A percentile compares a stretch with the other conserved stretches of the same genome.
These are phyloP conservation scores for Probaryconus sp. DNA, from an alignment of 1,140 invertebrate genomes.

Conservation along the genomic window DNA sequence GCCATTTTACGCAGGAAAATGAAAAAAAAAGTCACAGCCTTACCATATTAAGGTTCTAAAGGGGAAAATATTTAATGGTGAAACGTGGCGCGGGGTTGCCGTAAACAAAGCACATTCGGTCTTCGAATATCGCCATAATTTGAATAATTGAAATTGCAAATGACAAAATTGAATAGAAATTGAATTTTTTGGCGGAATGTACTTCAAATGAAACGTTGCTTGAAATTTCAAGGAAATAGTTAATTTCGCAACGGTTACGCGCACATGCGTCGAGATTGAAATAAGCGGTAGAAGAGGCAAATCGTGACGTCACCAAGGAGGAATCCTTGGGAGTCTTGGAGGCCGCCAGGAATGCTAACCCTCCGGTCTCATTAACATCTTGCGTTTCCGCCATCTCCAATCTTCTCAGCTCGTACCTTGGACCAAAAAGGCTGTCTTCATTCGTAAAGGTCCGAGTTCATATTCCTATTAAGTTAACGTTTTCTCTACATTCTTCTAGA, in stretches of 20 bases:
- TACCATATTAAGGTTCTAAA: not conserved
- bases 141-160: conserved; percentile 26
- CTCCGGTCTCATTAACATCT: conserved; percentile 79
- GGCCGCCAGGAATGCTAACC: conserved; percentile 77
- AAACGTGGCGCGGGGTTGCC: not conserved
- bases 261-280: conserved; percentile 69
- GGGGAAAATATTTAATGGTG: not conserved
- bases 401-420: conserved; percentile 62
- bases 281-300: conserved; percentile 66
- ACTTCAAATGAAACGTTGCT: conserved; percentile 34
- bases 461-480: conserved; percentile 58
- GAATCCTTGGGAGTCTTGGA: conserved; percentile 78
- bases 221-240: conserved; percentile 51
- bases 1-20: conserved; percentile 57
- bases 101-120: conserved; percentile 3
- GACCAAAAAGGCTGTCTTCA: conserved; percentile 71
- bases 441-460: conserved; percentile 60
- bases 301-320: conserved; percentile 74
- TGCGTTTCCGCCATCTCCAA: conserved; percentile 72
- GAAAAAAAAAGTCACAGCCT: conserved; percentile 27
- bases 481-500: conserved; percentile 26
- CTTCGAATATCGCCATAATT: not conserved
- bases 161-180: conserved; percentile 38
- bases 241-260: conserved; percentile 58
- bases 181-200: conserved; percentile 36